Percentiles rank a stretch among this genome's conserved stretches.
Conservation (phyloP, 1,140 invertebrate genomes). For the Nomia melanderi region DNA sequence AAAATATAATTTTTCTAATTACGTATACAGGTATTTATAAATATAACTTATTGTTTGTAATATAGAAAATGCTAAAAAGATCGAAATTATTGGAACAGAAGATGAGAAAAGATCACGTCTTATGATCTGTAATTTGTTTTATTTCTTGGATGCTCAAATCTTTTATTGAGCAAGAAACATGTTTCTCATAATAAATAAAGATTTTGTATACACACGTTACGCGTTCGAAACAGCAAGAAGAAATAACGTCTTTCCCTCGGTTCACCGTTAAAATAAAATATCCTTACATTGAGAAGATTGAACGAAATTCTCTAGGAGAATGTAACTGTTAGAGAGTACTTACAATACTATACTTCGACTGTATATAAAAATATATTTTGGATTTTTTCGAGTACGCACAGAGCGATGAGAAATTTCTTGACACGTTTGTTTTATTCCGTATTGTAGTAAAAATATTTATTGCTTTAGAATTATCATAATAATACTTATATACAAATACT, state of each 20-base stretch:
- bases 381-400: background rate
- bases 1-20: slow-evolving; percentile 5
- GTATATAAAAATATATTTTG: background rate
- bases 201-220: background rate
- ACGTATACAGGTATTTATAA: background rate
- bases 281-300: slow-evolving; percentile 18
- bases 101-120: slow-evolving; percentile 71
- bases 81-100: slow-evolving; percentile 70
- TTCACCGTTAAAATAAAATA: background rate
- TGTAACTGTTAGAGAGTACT: slow-evolving; percentile 13
- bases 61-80: slow-evolving; percentile 75
- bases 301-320: background rate
- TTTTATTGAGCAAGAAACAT: slow-evolving; percentile 67
- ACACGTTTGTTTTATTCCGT: background rate
- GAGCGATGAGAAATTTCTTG: background rate
- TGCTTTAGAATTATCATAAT: slow-evolving; percentile 32
- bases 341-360: background rate
- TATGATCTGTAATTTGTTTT: slow-evolving; percentile 77
- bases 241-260: background rate
- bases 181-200: background rate
- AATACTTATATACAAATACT: slow-evolving; percentile 33
- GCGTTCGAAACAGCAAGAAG: background rate
- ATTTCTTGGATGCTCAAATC: slow-evolving; percentile 72
- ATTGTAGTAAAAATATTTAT: background rate
- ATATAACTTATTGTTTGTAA: slow-evolving; percentile 49